A percentile compares a stretch with the other conserved stretches of the same genome.
These are phyloP conservation scores for Eristalis intricaria DNA, from an alignment of 2,888 invertebrate species.

Conservation along the genomic window DNA sequence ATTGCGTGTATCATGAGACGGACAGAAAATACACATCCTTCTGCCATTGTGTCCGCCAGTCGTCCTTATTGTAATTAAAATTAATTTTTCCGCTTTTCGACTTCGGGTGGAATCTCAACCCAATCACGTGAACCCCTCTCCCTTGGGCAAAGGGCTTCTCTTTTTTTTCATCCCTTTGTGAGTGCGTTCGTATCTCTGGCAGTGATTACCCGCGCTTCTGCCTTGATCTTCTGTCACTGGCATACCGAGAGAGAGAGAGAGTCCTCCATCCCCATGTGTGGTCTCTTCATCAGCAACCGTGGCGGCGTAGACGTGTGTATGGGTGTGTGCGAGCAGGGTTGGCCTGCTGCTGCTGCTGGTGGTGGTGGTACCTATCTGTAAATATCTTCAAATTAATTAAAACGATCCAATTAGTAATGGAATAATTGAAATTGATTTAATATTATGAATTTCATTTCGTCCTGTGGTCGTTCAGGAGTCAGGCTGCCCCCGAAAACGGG, in stretches of 20 bases:
- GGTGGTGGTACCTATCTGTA: conserved; percentile 47
- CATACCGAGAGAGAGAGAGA: conserved; percentile 4
- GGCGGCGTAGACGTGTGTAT: background rate
- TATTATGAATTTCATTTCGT: conserved; percentile 72
- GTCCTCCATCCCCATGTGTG: background rate
- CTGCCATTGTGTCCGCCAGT: conserved; percentile 36
- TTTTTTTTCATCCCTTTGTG: conserved; percentile 29
- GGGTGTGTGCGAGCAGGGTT: background rate
- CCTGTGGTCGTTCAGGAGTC: conserved; percentile 61
- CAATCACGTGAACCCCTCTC: conserved; percentile 7
- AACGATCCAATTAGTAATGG: conserved; percentile 73
- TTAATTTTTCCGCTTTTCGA: conserved; percentile 58
- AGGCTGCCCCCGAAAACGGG: background rate
- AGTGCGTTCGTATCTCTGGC: conserved; percentile 2
- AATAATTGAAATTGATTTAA: conserved; percentile 73
- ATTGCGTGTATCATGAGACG: conserved; percentile 8
- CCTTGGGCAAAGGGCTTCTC: background rate
- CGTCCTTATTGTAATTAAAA: conserved; percentile 67
- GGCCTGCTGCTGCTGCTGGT: background rate
- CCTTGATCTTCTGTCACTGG: conserved; percentile 65
- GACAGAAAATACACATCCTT: conserved; percentile 10
- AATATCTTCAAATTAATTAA: conserved; percentile 73
- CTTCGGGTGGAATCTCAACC: conserved; percentile 19
- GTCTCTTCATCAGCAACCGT: background rate
- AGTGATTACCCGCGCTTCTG: conserved; percentile 54